A percentile compares a stretch with the other conserved stretches of the same genome.
Conservation (phyloP, 2,113 vertebrate species). For the Gorsachius goisagi region DNA sequence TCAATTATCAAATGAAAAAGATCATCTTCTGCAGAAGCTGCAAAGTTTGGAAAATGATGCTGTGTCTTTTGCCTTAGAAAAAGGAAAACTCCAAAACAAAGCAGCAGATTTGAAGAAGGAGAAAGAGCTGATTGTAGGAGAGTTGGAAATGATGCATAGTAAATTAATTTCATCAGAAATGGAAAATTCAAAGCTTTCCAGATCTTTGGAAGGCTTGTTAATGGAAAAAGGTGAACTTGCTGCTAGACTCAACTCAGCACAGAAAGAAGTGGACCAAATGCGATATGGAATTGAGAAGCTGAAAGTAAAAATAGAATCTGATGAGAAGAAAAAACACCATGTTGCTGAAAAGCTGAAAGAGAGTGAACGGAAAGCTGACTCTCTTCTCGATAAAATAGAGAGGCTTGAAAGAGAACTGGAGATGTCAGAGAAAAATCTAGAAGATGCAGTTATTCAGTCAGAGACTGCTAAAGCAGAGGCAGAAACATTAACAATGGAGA, state of each 20-base stretch:
- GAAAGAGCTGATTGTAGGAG: constrained; percentile 64
- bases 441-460: constrained; percentile 79
- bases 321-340: constrained; percentile 82
- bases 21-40: constrained; percentile 69
- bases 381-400: constrained; percentile 78
- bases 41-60: constrained; percentile 66
- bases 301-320: constrained; percentile 86
- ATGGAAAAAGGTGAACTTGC: constrained; percentile 85
- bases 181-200: constrained; percentile 75
- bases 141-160: constrained; percentile 72
- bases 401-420: constrained; percentile 77
- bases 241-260: constrained; percentile 80
- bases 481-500: constrained; percentile 70
- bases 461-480: constrained; percentile 82
- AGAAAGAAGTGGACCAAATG: constrained; percentile 83
- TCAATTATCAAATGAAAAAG: constrained; percentile 70
- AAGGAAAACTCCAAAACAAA: constrained; percentile 69
- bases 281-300: constrained; percentile 87
- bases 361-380: constrained; percentile 76
- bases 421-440: constrained; percentile 77
- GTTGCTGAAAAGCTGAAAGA: constrained; percentile 79
- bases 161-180: constrained; percentile 74
- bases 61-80: constrained; percentile 49
- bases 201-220: constrained; percentile 80
- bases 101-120: constrained; percentile 72